Base-by-base conservation (phyloP, 2,113 vertebrate genomes). In the Ictalurus furcatus region DNA sequence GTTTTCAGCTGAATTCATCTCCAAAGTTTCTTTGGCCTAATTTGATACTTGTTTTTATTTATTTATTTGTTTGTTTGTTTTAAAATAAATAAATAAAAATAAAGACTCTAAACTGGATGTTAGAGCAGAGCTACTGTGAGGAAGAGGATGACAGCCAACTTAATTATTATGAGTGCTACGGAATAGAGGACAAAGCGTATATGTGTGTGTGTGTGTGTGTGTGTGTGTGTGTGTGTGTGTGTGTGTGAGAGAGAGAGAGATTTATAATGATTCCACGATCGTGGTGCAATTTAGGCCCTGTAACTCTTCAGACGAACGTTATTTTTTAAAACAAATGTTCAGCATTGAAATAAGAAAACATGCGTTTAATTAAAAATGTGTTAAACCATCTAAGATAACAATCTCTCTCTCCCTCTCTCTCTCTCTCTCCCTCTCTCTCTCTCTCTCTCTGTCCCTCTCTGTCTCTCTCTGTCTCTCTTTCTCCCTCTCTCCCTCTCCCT, bases 11-110 rank as follows among this genome's bases (percentile, higher is more conserved):
- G 91, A 92, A 92, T 87, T 73, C 89, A 84, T 74, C 89, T 4
- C 92, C 85, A 74, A 91, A 93, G 84, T 94, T 94, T 92, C 86
- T 81, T 85, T 91, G 91, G 90, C 89, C 92, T 92, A 87, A 92
- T 91, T 93, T 76, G 73, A 90, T 90, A 91, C 74, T 88, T 48
- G 44, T 92, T 92, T 87, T 56, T 56, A 56, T 56, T 56, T 56
- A 2, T 34, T 58, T 19, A 2, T 59, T 34, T 34, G 0, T 3
- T 40, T 48, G 5, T 48, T 48, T 48, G 5, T 4, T 44, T 44
- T 44, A 0, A 6, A 48, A 52, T 52, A 52, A 52, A 52, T 52
- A 52, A 52, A 52, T 12, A 52, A 52, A 19, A 54, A 71, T 48
- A 85, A n/a, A 52, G 52, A 34, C 52, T 56, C 5, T 81, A 19